phyloP scores from a whole-genome alignment of 1,140 invertebrate species.

The Hyphantria cunea region DNA sequence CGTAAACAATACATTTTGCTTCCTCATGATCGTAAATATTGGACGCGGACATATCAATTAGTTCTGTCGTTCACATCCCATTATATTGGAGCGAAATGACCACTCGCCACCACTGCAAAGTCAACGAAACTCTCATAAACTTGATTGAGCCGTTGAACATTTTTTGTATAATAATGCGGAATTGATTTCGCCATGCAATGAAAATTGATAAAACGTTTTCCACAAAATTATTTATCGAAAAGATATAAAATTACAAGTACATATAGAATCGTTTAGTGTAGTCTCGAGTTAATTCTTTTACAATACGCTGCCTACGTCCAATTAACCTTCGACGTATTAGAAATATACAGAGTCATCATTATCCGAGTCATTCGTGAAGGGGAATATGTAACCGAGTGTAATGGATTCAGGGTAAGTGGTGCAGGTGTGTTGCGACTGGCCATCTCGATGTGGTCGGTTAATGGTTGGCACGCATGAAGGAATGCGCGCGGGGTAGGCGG shows the following conservation, averaged over 20 bases:
- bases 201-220: constrained; percentile 34
- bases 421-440: constrained; percentile 17
- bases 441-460: constrained; percentile 39
- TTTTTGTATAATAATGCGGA: constrained; percentile 14
- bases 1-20: too few relatives aligned
- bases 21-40: too few relatives aligned
- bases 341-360: constrained; percentile 69
- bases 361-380: constrained; percentile 54
- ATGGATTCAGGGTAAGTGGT: constrained; percentile 3
- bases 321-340: constrained; percentile 73
- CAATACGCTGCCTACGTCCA: constrained; percentile 69
- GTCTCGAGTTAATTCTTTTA: constrained; percentile 61
- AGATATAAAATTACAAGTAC: not conserved
- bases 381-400: constrained; percentile 28
- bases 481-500: constrained; percentile 56
- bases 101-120: not conserved
- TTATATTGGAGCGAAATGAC: too few relatives aligned
- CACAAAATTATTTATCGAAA: constrained; percentile 33
- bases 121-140: constrained; percentile 6
- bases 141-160: constrained; percentile 24
- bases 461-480: constrained; percentile 55
- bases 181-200: constrained; percentile 26
- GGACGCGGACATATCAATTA: too few relatives aligned
- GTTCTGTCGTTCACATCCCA: too few relatives aligned
- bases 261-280: constrained; percentile 38